Evolutionary conservation across 2,113 vertebrate species (phyloP).

Genomic region (Microcebus ravelobensis): DNA sequence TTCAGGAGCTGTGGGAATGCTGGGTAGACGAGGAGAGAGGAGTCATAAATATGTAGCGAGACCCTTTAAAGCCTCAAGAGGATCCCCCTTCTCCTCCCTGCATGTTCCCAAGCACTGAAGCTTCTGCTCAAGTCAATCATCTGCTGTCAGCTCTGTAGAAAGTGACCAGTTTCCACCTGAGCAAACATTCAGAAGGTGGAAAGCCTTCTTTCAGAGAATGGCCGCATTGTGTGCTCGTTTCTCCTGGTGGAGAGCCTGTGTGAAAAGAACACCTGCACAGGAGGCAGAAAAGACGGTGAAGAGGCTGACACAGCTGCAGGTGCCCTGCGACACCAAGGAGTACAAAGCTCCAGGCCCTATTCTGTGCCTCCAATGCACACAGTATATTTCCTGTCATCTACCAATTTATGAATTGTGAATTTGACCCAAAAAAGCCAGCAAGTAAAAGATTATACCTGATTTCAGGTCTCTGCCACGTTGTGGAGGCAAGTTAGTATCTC

Average conservation of each 20-base stretch:
- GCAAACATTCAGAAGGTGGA: not conserved
- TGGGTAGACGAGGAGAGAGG: conserved; percentile 18
- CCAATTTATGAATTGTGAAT: conserved; percentile 68
- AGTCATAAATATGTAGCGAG: conserved; percentile 40
- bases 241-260: not conserved
- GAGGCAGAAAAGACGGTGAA: not conserved
- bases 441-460: conserved; percentile 68
- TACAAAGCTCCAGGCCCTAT: conserved; percentile 65
- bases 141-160: conserved; percentile 49
- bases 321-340: conserved; percentile 48
- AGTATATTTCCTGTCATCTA: conserved; percentile 54
- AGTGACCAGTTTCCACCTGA: conserved; percentile 57
- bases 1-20: conserved; percentile 8
- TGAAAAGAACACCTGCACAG: not conserved
- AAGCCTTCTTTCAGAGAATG: conserved; percentile 30
- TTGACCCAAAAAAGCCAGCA: conserved; percentile 65
- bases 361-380: not conserved
- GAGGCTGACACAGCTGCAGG: accelerated
- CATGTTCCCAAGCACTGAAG: conserved; percentile 34
- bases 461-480: conserved; percentile 65
- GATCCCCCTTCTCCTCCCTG: not conserved
- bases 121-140: conserved; percentile 58
- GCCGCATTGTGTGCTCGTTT: not conserved
- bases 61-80: not conserved
- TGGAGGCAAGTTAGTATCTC: conserved; percentile 63